These are phyloP conservation scores for Hirundichthys speculiger DNA, from an alignment of 2,113 vertebrate genomes.

Conservation along the genomic window DNA sequence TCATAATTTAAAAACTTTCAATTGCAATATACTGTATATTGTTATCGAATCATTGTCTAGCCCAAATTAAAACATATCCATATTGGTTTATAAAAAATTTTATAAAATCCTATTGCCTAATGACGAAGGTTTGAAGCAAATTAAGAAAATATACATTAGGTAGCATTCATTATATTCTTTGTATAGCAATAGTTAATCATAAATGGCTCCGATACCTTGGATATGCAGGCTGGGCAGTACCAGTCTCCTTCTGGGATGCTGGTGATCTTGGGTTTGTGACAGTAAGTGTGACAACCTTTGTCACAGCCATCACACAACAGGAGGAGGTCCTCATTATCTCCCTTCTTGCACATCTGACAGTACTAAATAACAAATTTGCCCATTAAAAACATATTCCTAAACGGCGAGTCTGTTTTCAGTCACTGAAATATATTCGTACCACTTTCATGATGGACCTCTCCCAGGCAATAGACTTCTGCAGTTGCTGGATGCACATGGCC, in stretches of 20 bases:
- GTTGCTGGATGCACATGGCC: conserved; percentile 97
- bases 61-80: too few relatives aligned
- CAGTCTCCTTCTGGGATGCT: conserved; percentile 97
- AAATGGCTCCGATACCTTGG: conserved; percentile 84
- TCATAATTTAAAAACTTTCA: too few relatives aligned
- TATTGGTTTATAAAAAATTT: too few relatives aligned
- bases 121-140: too few relatives aligned
- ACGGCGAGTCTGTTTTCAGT: neutral
- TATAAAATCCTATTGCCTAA: too few relatives aligned
- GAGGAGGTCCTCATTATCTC: conserved; percentile 97
- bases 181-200: neutral
- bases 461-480: conserved; percentile 99
- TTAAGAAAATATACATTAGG: too few relatives aligned
- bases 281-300: conserved; percentile 99
- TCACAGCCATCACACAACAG: conserved; percentile 98
- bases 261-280: conserved; percentile 97
- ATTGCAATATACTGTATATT: too few relatives aligned
- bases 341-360: conserved; percentile 97
- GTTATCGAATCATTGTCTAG: too few relatives aligned
- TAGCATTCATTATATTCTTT: too few relatives aligned
- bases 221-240: conserved; percentile 98
- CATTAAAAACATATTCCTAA: conserved; percentile 21
- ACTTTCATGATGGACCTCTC: conserved; percentile 99
- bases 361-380: conserved; percentile 83
- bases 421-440: conserved; percentile 79